A percentile compares a stretch with the other conserved stretches of the same genome.
phyloP scores from a whole-genome alignment of 1,140 invertebrate species.

The Patella vulgata region DNA sequence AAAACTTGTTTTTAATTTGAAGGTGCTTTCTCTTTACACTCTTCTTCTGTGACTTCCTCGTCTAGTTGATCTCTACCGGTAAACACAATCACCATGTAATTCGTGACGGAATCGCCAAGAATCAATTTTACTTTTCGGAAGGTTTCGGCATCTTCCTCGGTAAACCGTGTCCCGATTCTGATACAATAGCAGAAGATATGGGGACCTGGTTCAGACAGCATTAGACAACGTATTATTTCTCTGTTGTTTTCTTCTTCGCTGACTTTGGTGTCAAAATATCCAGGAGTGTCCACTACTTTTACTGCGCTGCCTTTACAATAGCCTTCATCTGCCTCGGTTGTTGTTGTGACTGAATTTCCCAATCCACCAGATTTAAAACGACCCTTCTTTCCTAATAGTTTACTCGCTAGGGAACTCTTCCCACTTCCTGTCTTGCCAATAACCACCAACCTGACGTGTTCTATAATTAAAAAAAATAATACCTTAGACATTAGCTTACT shows the following conservation, averaged over 20 bases:
- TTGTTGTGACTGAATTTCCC: no score
- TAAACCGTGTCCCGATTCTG: constrained; percentile 6
- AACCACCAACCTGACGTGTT: no score
- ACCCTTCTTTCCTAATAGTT: no score
- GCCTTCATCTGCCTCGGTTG: no score
- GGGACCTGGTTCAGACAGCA: constrained; percentile 28
- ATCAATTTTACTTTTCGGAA: constrained; percentile 4
- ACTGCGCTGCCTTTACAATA: no score
- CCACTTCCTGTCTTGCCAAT: no score
- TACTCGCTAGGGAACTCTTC: no score
- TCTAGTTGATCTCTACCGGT: constrained; percentile 15
- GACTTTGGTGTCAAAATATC: constrained; percentile 28
- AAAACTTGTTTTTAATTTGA: no score
- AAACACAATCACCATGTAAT: constrained; percentile 17
- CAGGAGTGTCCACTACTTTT: constrained; percentile 34
- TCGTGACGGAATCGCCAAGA: constrained; percentile 14
- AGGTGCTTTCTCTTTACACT: constrained; percentile 6
- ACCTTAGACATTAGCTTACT: no score
- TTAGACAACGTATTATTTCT: constrained; percentile 36
- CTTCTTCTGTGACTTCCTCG: neutral
- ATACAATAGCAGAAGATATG: constrained; percentile 22
- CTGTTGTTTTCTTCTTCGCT: constrained; percentile 16
- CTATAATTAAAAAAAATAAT: no score
- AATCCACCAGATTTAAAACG: no score
- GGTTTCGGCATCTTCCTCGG: constrained; percentile 15